Percentiles rank a stretch among this genome's conserved stretches.
phyloP scores from a whole-genome alignment of 2,113 vertebrate genomes.

The Muntiacus muntjak region DNA sequence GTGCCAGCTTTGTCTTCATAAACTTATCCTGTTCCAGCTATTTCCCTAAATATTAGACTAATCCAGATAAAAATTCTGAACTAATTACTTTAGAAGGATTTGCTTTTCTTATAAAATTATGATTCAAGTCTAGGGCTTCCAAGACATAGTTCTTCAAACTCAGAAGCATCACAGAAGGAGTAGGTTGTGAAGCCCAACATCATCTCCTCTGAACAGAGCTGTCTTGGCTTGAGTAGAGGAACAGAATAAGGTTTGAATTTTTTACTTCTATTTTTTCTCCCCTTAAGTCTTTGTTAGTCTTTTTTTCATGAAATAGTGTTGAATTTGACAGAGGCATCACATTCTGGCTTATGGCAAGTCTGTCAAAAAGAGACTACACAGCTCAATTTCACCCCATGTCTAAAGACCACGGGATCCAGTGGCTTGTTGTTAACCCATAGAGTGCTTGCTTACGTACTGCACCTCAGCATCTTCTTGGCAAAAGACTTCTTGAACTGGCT shows the following conservation, averaged over 20 bases:
- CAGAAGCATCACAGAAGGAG: not conserved
- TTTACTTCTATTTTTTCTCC: not conserved
- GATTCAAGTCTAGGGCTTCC: not conserved
- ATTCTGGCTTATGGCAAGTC: not conserved
- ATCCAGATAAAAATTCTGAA: constrained; percentile 23
- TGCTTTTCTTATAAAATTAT: not conserved
- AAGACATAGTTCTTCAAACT: not conserved
- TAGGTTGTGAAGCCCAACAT: not conserved
- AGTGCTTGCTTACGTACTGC: not conserved
- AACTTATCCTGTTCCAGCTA: not conserved
- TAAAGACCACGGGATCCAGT: not conserved
- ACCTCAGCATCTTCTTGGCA: constrained; percentile 58
- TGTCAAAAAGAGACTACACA: not conserved
- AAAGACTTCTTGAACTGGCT: constrained; percentile 68
- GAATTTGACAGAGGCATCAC: not conserved
- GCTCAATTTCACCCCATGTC: not conserved
- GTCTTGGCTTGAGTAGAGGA: not conserved
- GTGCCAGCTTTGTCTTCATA: not conserved
- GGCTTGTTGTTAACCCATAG: not conserved
- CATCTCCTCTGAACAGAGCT: not conserved
- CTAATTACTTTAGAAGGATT: constrained; percentile 21
- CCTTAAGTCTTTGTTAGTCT: not conserved
- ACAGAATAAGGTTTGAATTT: not conserved
- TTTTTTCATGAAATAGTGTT: not conserved
- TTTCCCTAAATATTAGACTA: not conserved